Base-by-base conservation (phyloP, 35 echinoderm and acorn worm genomes). In the Eucidaris tribuloides region DNA sequence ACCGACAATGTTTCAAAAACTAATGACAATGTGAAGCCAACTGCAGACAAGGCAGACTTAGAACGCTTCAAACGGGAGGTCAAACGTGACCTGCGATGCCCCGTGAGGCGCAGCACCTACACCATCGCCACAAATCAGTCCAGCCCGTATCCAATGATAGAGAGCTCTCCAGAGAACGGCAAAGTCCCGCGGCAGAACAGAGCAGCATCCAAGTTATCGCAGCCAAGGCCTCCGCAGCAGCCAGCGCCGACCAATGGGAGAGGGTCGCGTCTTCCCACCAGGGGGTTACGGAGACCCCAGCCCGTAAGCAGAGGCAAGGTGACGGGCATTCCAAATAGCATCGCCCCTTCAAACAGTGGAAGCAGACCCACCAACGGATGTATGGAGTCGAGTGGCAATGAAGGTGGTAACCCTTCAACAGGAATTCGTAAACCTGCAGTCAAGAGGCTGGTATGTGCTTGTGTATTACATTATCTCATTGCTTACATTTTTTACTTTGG, bases 61-160 rank as follows among this genome's bases (percentile, higher is more conserved):
- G 59, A 79, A 42, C 28, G n/a, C 40, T 88, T 88, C 39, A 88
- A 88, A n/a, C 44, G 77, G n/a, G 17, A 37, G 1, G 77, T 81
- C 4, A 79, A 79, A n/a, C 63, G 71, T 27, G 85, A 88, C 22
- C 80, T 88, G 31, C 38, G 85, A 5, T 52, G 77, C 59, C 85
- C 85, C 0, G 23, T 20, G 15, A 25, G 85, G 11, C 85, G 85
- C 29, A 46, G 39, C 40, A 88, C 85, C 7, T 81, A 65, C 77
- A 81, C 77, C 5, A 66, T 88, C 29, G 28, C 76, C 20, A 60
- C 62, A 7, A 71, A 77, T 54, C 24, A 71, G 36, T 45, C 85
- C 76, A 49, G 85, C 77, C 14, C 55, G 30, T 56, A 79, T 58
- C 9, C 54, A 49, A 62, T 77, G 54, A 17, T 22, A 41, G 11